Conservation (phyloP, 2,113 vertebrate genomes). For the Gymnogyps californianus region DNA sequence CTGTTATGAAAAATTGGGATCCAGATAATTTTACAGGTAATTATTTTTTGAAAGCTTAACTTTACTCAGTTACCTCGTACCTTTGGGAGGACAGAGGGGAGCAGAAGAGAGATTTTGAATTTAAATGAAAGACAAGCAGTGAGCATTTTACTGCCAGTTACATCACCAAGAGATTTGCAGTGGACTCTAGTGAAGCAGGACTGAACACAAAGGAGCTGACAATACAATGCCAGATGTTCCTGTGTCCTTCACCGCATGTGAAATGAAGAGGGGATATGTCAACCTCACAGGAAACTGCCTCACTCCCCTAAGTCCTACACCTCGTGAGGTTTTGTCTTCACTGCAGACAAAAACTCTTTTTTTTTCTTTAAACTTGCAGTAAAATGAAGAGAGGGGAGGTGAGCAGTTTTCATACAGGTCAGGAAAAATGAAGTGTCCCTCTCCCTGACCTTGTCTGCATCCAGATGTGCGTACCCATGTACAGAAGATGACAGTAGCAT, state of each 20-base stretch:
- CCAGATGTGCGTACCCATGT: fast-evolving
- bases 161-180: not conserved
- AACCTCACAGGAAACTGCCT: not conserved
- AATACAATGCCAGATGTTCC: not conserved
- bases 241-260: not conserved
- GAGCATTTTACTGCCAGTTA: not conserved
- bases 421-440: not conserved
- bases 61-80: not conserved
- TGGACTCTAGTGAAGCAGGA: not conserved
- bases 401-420: not conserved
- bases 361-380: not conserved
- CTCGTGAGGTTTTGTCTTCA: not conserved
- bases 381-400: not conserved
- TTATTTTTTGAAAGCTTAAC: not conserved
- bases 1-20: not conserved
- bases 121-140: not conserved
- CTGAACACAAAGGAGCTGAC: not conserved
- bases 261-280: not conserved
- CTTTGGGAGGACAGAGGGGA: not conserved
- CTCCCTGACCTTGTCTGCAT: not conserved
- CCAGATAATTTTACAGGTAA: not conserved
- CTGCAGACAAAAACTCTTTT: not conserved
- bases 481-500: not conserved
- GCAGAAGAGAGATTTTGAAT: not conserved
- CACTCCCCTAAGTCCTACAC: not conserved